A percentile compares a stretch with the other conserved stretches of the same genome.
These are phyloP conservation scores for Bothrops jararaca DNA, from an alignment of 2,113 vertebrate genomes.

Conservation along the genomic window DNA sequence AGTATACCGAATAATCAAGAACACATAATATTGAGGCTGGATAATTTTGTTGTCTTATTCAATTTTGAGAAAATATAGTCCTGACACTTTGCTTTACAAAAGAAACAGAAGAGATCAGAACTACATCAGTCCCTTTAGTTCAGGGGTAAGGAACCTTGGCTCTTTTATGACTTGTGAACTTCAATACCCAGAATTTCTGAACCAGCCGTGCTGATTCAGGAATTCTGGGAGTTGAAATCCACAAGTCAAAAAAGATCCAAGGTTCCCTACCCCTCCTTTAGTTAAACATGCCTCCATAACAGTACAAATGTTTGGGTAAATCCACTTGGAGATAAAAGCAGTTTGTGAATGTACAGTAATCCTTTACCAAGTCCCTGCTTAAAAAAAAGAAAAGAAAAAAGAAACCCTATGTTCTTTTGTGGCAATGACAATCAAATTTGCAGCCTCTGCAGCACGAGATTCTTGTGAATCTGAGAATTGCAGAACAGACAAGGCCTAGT, in stretches of 20 bases:
- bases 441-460: not conserved
- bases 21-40: not conserved
- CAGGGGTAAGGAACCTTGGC: too few relatives aligned
- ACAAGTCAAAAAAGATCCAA: too few relatives aligned
- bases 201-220: too few relatives aligned
- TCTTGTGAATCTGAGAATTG: not conserved
- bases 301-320: conserved; percentile 3
- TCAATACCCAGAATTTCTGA: too few relatives aligned
- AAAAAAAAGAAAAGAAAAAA: not conserved
- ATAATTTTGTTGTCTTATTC: not conserved
- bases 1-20: not conserved
- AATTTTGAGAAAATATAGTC: not conserved
- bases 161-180: too few relatives aligned
- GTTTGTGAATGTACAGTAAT: conserved; percentile 27
- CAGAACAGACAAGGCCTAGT: not conserved
- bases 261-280: too few relatives aligned
- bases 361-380: not conserved
- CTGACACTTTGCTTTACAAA: not conserved
- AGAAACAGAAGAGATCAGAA: not conserved
- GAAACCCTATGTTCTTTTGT: not conserved
- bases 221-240: too few relatives aligned
- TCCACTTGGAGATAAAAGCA: conserved; percentile 49
- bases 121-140: not conserved
- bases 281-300: not conserved
- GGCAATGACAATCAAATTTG: not conserved